These are phyloP conservation scores for Crotalus horridus DNA, from an alignment of 2,113 vertebrate species.

Conservation along the genomic window DNA sequence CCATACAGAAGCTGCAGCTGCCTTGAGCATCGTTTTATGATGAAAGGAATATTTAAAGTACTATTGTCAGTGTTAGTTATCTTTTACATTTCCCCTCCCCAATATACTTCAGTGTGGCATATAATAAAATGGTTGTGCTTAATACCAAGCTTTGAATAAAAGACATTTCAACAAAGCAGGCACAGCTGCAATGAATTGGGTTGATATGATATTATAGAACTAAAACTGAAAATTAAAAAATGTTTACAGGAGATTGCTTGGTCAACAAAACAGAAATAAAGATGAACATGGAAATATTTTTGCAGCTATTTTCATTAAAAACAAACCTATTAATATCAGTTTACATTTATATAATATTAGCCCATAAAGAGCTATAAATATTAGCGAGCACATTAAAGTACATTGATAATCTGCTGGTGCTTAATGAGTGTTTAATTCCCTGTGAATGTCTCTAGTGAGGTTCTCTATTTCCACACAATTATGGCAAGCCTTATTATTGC, in stretches of 20 bases:
- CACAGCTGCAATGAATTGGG: background rate
- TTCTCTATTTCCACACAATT: background rate
- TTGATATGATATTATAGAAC: background rate
- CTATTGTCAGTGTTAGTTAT: background rate
- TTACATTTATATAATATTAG: conserved; percentile 5
- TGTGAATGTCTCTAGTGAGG: background rate
- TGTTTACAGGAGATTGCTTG: background rate
- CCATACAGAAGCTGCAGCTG: background rate
- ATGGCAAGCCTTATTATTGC: background rate
- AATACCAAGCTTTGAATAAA: conserved; percentile 1
- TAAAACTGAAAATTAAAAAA: background rate
- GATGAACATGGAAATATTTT: background rate
- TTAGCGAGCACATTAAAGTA: conserved; percentile 2
- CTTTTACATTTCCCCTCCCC: background rate
- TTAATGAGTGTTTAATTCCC: conserved; percentile 13
- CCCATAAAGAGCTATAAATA: conserved; percentile 22
- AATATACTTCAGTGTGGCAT: background rate
- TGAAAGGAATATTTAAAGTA: background rate
- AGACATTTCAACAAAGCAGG: conserved; percentile 2
- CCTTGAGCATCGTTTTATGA: background rate
- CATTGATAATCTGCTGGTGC: background rate
- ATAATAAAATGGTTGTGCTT: background rate
- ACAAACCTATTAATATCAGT: conserved; percentile 6
- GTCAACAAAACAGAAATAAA: conserved; percentile 7
- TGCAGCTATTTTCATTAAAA: conserved; percentile 17